A percentile compares a stretch with the other conserved stretches of the same genome.
phyloP scores from a whole-genome alignment of 2,797 vertebrate species.

The Buphagus erythrorhynchus region DNA sequence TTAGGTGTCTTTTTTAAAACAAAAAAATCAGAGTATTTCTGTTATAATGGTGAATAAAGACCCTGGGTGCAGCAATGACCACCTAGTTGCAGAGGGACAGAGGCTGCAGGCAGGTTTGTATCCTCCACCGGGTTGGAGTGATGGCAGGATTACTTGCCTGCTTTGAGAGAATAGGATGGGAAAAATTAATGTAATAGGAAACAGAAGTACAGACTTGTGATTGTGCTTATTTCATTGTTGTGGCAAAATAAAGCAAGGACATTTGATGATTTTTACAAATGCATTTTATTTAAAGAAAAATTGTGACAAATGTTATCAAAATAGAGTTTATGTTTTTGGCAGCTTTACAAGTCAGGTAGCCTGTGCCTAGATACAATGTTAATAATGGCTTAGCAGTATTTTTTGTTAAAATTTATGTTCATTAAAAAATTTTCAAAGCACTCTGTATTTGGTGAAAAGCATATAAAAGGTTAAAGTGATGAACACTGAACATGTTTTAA shows the following conservation, averaged over 20 bases:
- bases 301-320: not conserved
- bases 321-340: not conserved
- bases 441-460: not conserved
- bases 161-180: not conserved
- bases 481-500: not conserved
- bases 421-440: not conserved
- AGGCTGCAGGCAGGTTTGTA: not conserved
- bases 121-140: fast-evolving
- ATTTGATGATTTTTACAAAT: not conserved
- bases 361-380: not conserved
- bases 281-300: not conserved
- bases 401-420: not conserved
- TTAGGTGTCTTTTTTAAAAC: not conserved
- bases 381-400: not conserved
- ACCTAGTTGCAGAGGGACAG: not conserved
- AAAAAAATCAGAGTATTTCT: not conserved
- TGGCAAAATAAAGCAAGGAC: not conserved
- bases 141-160: not conserved
- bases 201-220: not conserved
- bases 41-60: not conserved
- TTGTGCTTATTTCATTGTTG: not conserved
- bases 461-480: not conserved
- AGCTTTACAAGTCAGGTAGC: not conserved
- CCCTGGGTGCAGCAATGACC: not conserved
- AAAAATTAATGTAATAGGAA: not conserved